Evolutionary conservation across 1,140 invertebrate species (phyloP), one percentile per base, ranked within the genome.

Genomic region (Cydia amplana): DNA sequence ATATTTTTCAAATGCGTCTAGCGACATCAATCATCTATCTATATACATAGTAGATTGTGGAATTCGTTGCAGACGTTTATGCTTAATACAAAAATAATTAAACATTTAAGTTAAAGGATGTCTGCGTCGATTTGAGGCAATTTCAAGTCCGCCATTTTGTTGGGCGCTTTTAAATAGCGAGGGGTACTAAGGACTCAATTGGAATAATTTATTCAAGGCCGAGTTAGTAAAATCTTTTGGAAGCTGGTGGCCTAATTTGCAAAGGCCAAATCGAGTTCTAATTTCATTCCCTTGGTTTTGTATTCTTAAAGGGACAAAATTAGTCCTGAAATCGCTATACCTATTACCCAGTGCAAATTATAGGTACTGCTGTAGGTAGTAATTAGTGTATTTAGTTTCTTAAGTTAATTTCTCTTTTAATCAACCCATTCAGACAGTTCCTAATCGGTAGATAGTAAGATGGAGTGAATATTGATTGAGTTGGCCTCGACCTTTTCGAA

Each of bases 111-210:
- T 76, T 23, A 60, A 23, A 60, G 74, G 80, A 73, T 25, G 74
- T 75, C 78, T 82, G 74, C 46, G 77, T 51, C 55, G 43, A 74
- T 78, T 74, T 72, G 16, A n/a, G 73, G 74, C 72, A 78, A 79
- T 80, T 81, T 77, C 76, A 78, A 43, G 70, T 40, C 32, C 23
- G 74, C 75, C 78, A 83, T 86, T 84, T 76, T 78, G 80, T 82
- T 72, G 73, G 83, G 83, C 83, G 83, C 83, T 86, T 86, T 85
- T 83, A 82, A 83, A 82, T 79, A 79, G 75, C 28, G 5, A 67
- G 32, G 32, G 32, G 32, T 9, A 43, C 28, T 70, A 70, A 36
- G 32, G 32, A 18, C 32, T 40, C 65, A 32, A 65, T 65, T 65
- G 23, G 28, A 43, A 73, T 73, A 73, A 73, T 55, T 73, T 73